Base-by-base conservation (phyloP, 1,140 invertebrate species). In the Brachionus manjavacas region DNA sequence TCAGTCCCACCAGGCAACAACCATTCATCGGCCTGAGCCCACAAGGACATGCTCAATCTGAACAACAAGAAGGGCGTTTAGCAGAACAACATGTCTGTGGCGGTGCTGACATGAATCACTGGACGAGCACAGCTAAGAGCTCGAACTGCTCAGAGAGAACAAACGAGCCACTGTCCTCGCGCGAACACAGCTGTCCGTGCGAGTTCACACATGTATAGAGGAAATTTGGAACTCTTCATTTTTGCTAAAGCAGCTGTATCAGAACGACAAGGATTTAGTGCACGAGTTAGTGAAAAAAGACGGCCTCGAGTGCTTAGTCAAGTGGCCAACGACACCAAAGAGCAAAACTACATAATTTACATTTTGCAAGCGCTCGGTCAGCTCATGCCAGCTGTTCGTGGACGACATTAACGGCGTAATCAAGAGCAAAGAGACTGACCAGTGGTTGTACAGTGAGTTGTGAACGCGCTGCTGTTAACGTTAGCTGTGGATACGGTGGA, bases 391-490 rank as follows among this genome's bases (percentile, higher is more conserved):
- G 94, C 92, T 99, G 43, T 99, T 99, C 88, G 97, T 99, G 23
- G 97, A 99, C 90, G 98, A 97, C 1, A 99, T 99, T 97, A 98
- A 99, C 91, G 97, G 97, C 1, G 96, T 99, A 11, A 99, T 99
- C 92, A 93, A 94, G 87, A 95, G 99, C 89, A 95, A 95, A 87
- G 93, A 94, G 86, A 99, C 97, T 31, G 93, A 99, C 85, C 95
- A 98, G 90, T 99, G 98, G 97, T 91, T 99, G 1, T 99, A 99
- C 90, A 94, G 94, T 35, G 94, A 98, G 83, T 93, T 95, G 46
- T 98, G 64, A 99, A 99, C 90, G 96, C 96, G 85, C 85, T 85
- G 39, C 87, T 89, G 39, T 85, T 90, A 23, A 93, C 96, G 64
- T 93, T 95, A 86, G 96, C 97, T 14, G 94, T 99, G 49, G 92